Conservation (phyloP, 2,113 vertebrate genomes). For the Leptosomus discolor region DNA sequence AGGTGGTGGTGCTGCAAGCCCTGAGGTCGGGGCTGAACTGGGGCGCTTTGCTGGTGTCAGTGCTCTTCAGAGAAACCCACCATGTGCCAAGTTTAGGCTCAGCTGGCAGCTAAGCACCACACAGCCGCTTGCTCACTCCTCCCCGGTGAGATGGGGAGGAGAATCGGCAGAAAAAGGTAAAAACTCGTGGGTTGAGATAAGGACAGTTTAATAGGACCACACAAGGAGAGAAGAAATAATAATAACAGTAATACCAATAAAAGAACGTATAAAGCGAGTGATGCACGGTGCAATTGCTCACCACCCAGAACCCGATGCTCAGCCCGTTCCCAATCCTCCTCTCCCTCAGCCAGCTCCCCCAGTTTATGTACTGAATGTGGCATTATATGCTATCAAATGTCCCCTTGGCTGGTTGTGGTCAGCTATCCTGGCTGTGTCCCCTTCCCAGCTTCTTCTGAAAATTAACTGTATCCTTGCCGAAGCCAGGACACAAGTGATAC, state of each 20-base stretch:
- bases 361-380: neutral
- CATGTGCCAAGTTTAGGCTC: neutral
- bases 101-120: too few species aligned
- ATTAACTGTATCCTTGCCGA: neutral
- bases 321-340: neutral
- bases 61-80: neutral
- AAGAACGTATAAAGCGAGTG: too few species aligned
- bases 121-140: neutral
- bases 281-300: neutral
- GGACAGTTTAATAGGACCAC: neutral
- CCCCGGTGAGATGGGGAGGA: neutral
- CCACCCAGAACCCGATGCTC: neutral
- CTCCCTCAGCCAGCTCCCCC: neutral
- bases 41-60: neutral
- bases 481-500: neutral
- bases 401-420: neutral
- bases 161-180: neutral
- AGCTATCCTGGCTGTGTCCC: neutral
- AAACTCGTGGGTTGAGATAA: neutral
- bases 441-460: neutral
- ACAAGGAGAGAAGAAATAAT: neutral
- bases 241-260: neutral
- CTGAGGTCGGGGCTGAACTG: neutral
- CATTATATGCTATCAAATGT: neutral
- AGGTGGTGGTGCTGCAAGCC: neutral